These are phyloP conservation scores for Melanostigma gelatinosum DNA, from an alignment of 2,113 vertebrate genomes.

Conservation along the genomic window DNA sequence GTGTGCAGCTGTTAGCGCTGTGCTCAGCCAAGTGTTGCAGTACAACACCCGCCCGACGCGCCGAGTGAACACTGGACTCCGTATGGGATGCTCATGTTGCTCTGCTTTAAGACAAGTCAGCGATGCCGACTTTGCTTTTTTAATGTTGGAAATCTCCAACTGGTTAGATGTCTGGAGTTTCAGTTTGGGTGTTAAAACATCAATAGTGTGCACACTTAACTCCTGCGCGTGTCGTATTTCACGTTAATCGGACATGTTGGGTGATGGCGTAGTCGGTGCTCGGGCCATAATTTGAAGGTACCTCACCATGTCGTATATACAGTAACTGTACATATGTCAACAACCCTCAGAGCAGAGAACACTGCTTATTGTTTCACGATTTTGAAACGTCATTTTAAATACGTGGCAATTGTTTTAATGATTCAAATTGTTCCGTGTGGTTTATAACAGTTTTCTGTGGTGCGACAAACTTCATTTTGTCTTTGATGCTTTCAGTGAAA, in stretches of 20 bases:
- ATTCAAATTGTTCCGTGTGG: not conserved
- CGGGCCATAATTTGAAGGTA: too few species aligned
- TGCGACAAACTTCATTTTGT: not conserved
- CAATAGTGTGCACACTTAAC: not conserved
- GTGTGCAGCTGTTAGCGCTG: not conserved
- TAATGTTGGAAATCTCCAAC: not conserved
- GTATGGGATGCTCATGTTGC: not conserved
- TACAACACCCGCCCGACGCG: not conserved
- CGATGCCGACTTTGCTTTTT: not conserved
- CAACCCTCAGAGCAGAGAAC: too few species aligned
- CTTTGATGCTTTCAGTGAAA: not conserved
- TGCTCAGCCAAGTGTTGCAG: not conserved
- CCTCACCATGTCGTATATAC: too few species aligned
- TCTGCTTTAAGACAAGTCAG: not conserved
- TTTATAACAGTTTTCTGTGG: not conserved
- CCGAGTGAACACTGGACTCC: not conserved
- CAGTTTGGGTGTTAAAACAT: not conserved
- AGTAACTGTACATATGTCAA: too few species aligned
- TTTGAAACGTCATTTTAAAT: too few species aligned
- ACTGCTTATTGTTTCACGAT: too few species aligned
- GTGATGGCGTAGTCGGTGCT: too few species aligned
- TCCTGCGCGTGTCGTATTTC: not conserved
- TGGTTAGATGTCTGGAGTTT: not conserved
- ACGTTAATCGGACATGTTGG: too few species aligned
- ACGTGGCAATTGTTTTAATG: too few species aligned